Evolutionary conservation across 2,113 vertebrate species (phyloP), one percentile per base, ranked within the genome.

Genomic region (Trichomycterus rosablanca): DNA sequence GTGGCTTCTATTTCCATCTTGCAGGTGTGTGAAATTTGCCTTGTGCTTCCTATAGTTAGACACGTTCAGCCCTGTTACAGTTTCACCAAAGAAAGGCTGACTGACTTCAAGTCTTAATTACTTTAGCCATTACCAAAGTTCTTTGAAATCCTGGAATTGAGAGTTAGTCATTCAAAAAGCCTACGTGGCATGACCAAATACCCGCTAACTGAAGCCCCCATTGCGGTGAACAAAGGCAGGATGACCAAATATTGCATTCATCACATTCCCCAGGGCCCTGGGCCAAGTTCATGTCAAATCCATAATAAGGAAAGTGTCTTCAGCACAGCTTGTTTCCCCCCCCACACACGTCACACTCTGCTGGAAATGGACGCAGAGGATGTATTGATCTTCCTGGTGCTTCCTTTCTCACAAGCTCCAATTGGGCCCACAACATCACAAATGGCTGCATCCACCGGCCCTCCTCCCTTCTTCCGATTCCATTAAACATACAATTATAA

Each of bases 321-420:
- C 86, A 67, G 81, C 88, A 80, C 84, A 85, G 90, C 90, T 89
- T 89, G 89, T 89, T 91, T 90, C 78, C 77, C 85, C 77, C 85
- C 88, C 76, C 77, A 91, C 83, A 73, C 74, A 92, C 92, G 92
- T 97, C 94, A 96, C 84, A 70, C 89, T 71, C 86, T 76, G 86
- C 88, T 90, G 93, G 91, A 92, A 90, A 90, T 93, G 86, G 87
- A 79, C 86, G 84, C 76, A 90, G 89, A 94, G 94, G 93, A 95
- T 94, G 93, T 93, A 90, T 91, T 86, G 89, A 90, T 92, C 86
- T 87, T 87, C 86, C 88, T 84, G 80, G 73, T 69, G 87, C 83
- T 97, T 98, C 95, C 95, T 95, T 96, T 98, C 94, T 98, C 93
- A 95, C 90, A 93, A 91, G 80, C 81, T 51, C 85, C 85, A 90